Conservation (phyloP, 2,797 vertebrate species). For the Halcyon smyrnensis region DNA sequence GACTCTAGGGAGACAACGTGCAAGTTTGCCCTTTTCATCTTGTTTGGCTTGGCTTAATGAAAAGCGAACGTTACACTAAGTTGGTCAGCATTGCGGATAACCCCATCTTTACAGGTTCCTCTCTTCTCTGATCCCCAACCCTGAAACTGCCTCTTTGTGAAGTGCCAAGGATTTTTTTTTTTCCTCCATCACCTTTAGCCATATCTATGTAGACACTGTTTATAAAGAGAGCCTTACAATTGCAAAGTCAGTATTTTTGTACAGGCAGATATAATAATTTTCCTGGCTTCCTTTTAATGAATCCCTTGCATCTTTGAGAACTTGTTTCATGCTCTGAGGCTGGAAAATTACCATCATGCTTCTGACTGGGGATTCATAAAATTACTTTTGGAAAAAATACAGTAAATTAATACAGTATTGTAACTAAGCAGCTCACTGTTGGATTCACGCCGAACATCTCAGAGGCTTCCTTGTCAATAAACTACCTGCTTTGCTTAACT, state of each 20-base stretch:
- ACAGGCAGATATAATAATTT: neutral
- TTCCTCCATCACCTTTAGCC: neutral
- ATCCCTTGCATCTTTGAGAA: neutral
- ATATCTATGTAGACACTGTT: neutral
- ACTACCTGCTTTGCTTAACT: neutral
- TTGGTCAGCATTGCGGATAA: neutral
- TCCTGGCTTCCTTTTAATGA: neutral
- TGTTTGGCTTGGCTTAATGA: slow-evolving; percentile 15
- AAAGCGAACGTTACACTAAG: neutral
- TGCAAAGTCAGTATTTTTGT: neutral
- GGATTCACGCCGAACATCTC: neutral
- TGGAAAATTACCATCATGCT: slow-evolving; percentile 14
- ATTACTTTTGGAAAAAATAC: slow-evolving; percentile 20
- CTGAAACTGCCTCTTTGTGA: neutral
- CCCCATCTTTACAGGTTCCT: neutral
- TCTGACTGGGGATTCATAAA: slow-evolving; percentile 10
- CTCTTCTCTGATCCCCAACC: neutral
- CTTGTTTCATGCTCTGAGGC: neutral
- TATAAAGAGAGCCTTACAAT: neutral
- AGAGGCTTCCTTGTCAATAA: neutral
- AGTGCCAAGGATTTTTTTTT: neutral
- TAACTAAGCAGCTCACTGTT: slow-evolving; percentile 15
- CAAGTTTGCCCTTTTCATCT: neutral
- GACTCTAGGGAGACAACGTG: neutral
- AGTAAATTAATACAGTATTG: neutral